These are phyloP conservation scores for Lasioglossum albipes DNA, from an alignment of 1,140 invertebrate species.

Conservation along the genomic window DNA sequence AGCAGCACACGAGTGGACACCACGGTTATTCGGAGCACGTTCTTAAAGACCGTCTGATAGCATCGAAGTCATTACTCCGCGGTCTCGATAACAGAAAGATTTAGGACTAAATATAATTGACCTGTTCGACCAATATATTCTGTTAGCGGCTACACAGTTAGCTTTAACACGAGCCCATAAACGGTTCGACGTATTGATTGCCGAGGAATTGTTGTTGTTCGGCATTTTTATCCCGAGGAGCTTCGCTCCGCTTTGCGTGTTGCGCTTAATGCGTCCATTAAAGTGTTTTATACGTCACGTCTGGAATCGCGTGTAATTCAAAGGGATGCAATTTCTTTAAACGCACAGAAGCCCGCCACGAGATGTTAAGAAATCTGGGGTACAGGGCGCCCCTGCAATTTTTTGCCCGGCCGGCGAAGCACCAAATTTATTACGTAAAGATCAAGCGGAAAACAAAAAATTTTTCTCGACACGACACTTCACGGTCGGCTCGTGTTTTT, in stretches of 20 bases:
- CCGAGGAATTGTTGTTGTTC: not conserved
- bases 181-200: constrained; percentile 3
- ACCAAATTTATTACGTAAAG: not conserved
- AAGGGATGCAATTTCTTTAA: not conserved
- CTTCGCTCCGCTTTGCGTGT: not conserved
- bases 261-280: not conserved
- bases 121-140: not conserved
- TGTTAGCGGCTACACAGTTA: not conserved
- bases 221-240: not conserved
- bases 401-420: not conserved
- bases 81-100: not conserved
- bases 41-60: not conserved
- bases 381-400: not conserved
- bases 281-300: not conserved
- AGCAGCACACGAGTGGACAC: not conserved
- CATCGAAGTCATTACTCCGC: not conserved
- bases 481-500: too few relatives aligned
- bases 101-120: not conserved
- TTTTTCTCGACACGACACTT: not conserved
- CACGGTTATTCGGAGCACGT: not conserved
- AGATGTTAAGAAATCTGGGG: not conserved
- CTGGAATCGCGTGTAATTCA: not conserved
- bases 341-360: not conserved
- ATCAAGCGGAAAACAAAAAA: not conserved
- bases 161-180: not conserved